Evolutionary conservation across 2,888 invertebrate genomes (phyloP).

Genomic region (Idaea biselata): DNA sequence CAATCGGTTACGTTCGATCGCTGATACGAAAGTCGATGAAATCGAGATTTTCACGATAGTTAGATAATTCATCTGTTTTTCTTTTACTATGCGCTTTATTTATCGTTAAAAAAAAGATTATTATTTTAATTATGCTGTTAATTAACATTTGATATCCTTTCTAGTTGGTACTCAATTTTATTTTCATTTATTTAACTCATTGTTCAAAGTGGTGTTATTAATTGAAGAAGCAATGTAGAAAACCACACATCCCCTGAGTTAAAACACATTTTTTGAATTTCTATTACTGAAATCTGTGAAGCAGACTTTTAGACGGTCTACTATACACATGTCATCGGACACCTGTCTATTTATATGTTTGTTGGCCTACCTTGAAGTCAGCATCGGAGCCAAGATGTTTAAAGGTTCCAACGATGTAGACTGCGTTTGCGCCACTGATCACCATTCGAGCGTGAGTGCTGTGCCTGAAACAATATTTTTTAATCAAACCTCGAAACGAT

Average conservation of each 20-base stretch:
- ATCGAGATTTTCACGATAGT: conserved; percentile 17
- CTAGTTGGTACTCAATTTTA: too few relatives aligned
- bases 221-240: too few relatives aligned
- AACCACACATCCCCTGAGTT: too few relatives aligned
- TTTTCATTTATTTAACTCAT: too few relatives aligned
- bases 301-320: too few relatives aligned
- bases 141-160: too few relatives aligned
- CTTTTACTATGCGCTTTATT: not conserved
- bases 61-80: not conserved
- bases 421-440: conserved; percentile 87
- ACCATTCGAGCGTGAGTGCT: conserved; percentile 90
- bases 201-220: too few relatives aligned
- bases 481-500: not conserved
- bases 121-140: too few relatives aligned
- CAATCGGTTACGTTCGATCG: not conserved
- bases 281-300: too few relatives aligned
- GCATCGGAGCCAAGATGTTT: conserved; percentile 85
- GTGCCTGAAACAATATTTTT: conserved; percentile 73
- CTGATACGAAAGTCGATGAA: not conserved
- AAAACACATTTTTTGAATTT: too few relatives aligned
- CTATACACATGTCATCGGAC: too few relatives aligned
- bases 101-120: too few relatives aligned
- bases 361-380: conserved; percentile 84
- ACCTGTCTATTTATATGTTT: not conserved
- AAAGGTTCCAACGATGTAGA: conserved; percentile 90